A percentile compares a stretch with the other conserved stretches of the same genome.
Evolutionary conservation across 2,888 invertebrate species (phyloP).

Genomic region (Cryptocephalus moraei): DNA sequence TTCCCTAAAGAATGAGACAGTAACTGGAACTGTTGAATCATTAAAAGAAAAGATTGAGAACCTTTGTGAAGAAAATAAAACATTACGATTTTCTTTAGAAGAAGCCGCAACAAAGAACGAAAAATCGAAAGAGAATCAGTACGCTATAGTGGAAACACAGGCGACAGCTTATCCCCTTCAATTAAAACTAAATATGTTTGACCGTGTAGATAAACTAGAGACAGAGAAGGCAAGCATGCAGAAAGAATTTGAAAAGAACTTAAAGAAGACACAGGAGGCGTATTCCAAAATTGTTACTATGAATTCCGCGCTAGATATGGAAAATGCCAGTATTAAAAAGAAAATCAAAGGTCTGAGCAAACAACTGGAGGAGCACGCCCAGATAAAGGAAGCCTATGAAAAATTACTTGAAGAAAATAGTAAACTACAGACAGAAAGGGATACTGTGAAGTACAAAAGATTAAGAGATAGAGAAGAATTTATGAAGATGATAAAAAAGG

Average conservation of each 20-base stretch:
- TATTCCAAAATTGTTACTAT: conserved; percentile 27
- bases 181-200: conserved; percentile 21
- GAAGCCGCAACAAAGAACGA: conserved; percentile 19
- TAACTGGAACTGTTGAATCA: conserved; percentile 10
- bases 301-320: conserved; percentile 30
- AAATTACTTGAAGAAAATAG: conserved; percentile 35
- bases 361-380: conserved; percentile 14
- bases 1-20: conserved; percentile 12
- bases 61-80: conserved; percentile 7
- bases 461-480: conserved; percentile 33
- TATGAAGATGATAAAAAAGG: conserved; percentile 28
- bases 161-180: conserved; percentile 18
- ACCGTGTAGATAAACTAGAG: conserved; percentile 18
- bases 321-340: conserved; percentile 24
- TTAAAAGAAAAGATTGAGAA: conserved; percentile 13
- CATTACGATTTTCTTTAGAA: conserved; percentile 11
- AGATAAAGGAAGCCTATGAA: conserved; percentile 34
- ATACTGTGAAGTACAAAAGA: conserved; percentile 33
- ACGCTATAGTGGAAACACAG: conserved; percentile 24
- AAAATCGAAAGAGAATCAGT: conserved; percentile 21
- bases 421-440: conserved; percentile 30
- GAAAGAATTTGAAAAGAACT: conserved; percentile 11
- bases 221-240: conserved; percentile 16
- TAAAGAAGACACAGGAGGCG: conserved; percentile 22
- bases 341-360: conserved; percentile 23